Base-by-base conservation (phyloP, 2,888 invertebrate genomes). In the Oscheius sp. region DNA sequence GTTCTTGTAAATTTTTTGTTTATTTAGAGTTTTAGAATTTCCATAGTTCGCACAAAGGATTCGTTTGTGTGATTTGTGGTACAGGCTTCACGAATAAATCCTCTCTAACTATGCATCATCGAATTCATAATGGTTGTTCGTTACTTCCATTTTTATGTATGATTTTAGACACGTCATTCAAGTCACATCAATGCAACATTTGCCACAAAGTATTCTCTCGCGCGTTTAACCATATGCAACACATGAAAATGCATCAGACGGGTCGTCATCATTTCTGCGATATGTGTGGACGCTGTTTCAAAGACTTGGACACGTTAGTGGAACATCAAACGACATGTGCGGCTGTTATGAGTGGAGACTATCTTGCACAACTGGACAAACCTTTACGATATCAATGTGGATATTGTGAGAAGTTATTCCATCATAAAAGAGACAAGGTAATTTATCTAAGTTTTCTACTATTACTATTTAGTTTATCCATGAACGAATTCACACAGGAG, bases 401-500 rank as follows among this genome's bases (percentile, higher is more conserved):
- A 17, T 79, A 72, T 62, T 81, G 81, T 63, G 68, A 70, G 5
- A 68, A 72, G n/a, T 59, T 70, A 28, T 81, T 81, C 50, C 80
- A 80, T 49, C 74, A 73, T 54, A 72, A 72, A 49, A 62, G 76
- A 26, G 79, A 80, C 59, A 77, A 77, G 75, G 72, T 78, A 17
- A 72, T 72, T 41, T 54, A 38, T 33, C 36, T 17, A 6, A 17
- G 14, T 20, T 9, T 26, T 57, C 12, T 3, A 24, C 24, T 2
- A 54, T 32, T 12, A 20, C 20, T 4, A 30, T 74, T 67, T 47
- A 77, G 78, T 49, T 61, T 1, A 75, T 79, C 2, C 80, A 81
- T 49, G 79, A 81, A 30, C 59, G 81, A 20, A 57, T 75, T 0
- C 81, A 81, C 36, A 81, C 81, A 8, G 81, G 81, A n/a, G 80